Base-by-base conservation (phyloP, 2,888 invertebrate species). In the Dryadula phaetusa region DNA sequence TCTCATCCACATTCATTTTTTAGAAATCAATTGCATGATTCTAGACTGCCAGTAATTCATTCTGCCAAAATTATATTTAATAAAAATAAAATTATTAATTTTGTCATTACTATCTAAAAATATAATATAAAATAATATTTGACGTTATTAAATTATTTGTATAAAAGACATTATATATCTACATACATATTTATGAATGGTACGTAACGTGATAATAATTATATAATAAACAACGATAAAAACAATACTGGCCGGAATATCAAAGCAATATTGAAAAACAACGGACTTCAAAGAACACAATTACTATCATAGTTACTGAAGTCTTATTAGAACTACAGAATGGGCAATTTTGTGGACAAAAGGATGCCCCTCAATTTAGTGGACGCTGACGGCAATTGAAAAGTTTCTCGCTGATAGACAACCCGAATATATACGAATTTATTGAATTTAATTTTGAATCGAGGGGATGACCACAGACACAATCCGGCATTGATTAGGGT, bases 341-440 rank as follows among this genome's bases (percentile, higher is more conserved):
- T 88, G 89, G 87, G 89, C 88, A 89, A 92, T 92, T 92, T 90
- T 72, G 83, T 77, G 87, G 88, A 92, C 90, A 92, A 92, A 89
- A 88, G 89, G 84, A 81, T 79, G 82, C 83, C 89, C 84, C 84
- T 79, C 78, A 76, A 79, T 77, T 65, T 75, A 76, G 74, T 74
- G 77, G 80, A 72, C 78, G 83, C 85, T 86, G 87, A 83, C 82
- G 88, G 86, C 87, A 81, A 85, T 88, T 88, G 82, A 82, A 88
- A 90, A 91, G 86, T 92, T 92, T 88, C 86, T 85, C 85, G 82
- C 79, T 82, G 88, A 85, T 81, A 81, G 80, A 79, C 76, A 80
- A 82, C 86, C 85, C 78, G 76, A 69, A 79, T 82, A 81, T 82
- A 81, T 83, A 82, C 82, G 77, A 86, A 85, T 86, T 91, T 92